Conservation (phyloP, 2,888 invertebrate genomes). For the Phanerotoma sp. region DNA sequence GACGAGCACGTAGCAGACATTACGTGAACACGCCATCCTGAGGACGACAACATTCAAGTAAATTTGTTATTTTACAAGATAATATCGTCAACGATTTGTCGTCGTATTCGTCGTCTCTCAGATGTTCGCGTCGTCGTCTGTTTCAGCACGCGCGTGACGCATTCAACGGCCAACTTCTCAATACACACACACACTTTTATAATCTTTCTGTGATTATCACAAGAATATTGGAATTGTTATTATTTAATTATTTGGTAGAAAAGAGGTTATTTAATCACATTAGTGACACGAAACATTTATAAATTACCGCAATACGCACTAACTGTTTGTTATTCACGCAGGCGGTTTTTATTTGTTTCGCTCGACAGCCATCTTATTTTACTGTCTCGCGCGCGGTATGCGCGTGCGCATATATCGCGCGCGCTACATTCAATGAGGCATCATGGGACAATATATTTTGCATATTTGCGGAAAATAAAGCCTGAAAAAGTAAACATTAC, state of each 20-base stretch:
- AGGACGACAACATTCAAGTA: neutral
- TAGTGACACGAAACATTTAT: neutral
- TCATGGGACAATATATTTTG: constrained; percentile 7
- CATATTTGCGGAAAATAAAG: neutral
- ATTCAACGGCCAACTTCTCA: constrained; percentile 3
- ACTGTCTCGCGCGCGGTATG: constrained; percentile 36
- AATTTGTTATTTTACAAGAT: neutral
- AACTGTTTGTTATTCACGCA: constrained; percentile 48
- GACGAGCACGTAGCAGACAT: constrained; percentile 15
- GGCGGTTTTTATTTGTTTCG: constrained; percentile 48
- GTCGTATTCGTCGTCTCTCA: no score
- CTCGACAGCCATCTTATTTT: constrained; percentile 50
- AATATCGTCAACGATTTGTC: constrained; percentile 3
- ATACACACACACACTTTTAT: neutral
- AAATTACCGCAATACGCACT: constrained; percentile 25
- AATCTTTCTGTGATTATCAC: neutral
- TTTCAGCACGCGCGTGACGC: constrained; percentile 26
- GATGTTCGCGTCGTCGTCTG: constrained; percentile 16
- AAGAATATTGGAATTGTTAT: neutral
- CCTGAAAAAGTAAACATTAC: neutral
- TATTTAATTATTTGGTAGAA: neutral
- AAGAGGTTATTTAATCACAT: neutral
- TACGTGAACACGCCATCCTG: constrained; percentile 29
- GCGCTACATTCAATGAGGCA: constrained; percentile 22
- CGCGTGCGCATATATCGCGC: constrained; percentile 35